Percentiles rank a stretch among this genome's conserved stretches.
These are phyloP conservation scores for Capitulum mitella DNA, from an alignment of 2,888 invertebrate genomes.

Conservation along the genomic window DNA sequence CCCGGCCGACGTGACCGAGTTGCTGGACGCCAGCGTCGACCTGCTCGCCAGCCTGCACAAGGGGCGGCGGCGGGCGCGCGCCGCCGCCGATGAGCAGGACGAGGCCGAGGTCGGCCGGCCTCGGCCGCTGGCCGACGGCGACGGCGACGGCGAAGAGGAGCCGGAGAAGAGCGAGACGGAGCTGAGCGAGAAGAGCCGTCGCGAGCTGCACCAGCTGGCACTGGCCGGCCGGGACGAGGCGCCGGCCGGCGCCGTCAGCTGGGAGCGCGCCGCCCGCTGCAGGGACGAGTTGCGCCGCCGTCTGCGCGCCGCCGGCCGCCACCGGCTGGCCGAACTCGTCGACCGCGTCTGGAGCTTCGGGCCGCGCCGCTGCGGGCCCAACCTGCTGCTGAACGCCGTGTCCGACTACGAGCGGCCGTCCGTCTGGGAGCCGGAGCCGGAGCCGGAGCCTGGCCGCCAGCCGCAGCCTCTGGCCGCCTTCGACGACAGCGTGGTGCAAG, in stretches of 20 bases:
- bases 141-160: neutral
- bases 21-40: slow-evolving; percentile 63
- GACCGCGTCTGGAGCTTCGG: slow-evolving; percentile 79
- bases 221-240: neutral
- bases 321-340: neutral
- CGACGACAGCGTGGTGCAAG: slow-evolving; percentile 59
- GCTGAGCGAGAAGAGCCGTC: neutral
- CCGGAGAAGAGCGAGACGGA: slow-evolving; percentile 20
- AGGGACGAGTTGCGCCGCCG: neutral
- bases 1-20: slow-evolving; percentile 59
- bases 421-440: slow-evolving; percentile 32
- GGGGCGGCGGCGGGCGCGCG: slow-evolving; percentile 7
- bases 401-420: slow-evolving; percentile 55
- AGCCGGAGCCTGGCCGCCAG: slow-evolving; percentile 11
- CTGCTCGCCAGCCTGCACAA: slow-evolving; percentile 57
- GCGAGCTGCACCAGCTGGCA: neutral
- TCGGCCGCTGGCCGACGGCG: neutral
- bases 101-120: neutral
- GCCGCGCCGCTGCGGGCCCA: slow-evolving; percentile 78
- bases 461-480: slow-evolving; percentile 30
- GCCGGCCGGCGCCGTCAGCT: neutral
- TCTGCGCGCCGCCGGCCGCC: neutral
- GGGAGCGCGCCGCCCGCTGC: neutral
- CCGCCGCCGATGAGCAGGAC: neutral
- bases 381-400: slow-evolving; percentile 76